These are phyloP conservation scores for Meloidogyne floridensis DNA, from an alignment of 1,140 invertebrate species.

Conservation along the genomic window DNA sequence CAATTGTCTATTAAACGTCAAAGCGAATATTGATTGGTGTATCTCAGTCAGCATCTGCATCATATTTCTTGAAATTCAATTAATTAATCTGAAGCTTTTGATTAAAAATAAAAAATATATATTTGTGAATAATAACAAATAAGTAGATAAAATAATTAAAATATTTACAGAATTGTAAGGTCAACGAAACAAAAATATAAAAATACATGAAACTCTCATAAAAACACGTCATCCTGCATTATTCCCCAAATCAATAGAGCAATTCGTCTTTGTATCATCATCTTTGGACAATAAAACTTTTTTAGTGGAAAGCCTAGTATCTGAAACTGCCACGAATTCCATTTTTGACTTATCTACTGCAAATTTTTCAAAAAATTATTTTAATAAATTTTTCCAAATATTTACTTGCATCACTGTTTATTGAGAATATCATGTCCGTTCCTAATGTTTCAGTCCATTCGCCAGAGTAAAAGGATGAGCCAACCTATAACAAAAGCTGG, in stretches of 20 bases:
- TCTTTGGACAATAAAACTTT: conserved; percentile 18
- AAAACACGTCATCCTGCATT: background rate
- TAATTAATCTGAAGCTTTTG: no score
- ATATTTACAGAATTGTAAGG: background rate
- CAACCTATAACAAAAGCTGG: conserved; percentile 14
- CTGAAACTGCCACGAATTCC: conserved; percentile 19
- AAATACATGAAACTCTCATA: background rate
- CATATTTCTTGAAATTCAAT: no score
- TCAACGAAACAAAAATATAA: background rate
- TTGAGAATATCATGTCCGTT: conserved; percentile 25
- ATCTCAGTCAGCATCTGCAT: no score
- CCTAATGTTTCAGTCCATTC: conserved; percentile 36
- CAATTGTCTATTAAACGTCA: no score
- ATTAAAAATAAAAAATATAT: no score
- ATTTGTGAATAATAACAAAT: no score
- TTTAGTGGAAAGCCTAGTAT: conserved; percentile 23
- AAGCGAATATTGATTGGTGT: no score
- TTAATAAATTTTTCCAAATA: background rate
- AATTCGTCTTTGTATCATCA: background rate
- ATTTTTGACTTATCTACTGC: background rate
- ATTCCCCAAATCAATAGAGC: no score
- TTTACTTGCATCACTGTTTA: background rate
- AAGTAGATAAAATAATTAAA: background rate
- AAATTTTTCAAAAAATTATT: background rate
- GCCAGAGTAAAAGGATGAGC: conserved; percentile 32